phyloP scores from a whole-genome alignment of 1,140 invertebrate species.

The Dreissena polymorpha region DNA sequence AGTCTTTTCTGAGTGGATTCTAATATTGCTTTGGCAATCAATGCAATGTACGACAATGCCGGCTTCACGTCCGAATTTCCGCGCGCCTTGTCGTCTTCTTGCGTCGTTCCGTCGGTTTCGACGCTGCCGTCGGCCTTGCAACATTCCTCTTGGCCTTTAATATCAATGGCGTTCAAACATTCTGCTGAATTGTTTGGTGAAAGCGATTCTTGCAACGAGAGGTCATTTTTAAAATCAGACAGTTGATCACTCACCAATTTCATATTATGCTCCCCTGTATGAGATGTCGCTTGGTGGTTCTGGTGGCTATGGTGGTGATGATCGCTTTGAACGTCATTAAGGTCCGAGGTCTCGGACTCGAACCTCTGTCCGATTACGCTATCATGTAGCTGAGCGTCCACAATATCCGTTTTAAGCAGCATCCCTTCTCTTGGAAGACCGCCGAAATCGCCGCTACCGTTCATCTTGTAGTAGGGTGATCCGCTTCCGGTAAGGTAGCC shows the following conservation, averaged over 20 bases:
- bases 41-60: slow-evolving; percentile 74
- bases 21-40: slow-evolving; percentile 75
- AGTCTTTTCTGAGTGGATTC: slow-evolving; percentile 70
- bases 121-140: slow-evolving; percentile 35
- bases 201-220: slow-evolving; percentile 47
- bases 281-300: background rate
- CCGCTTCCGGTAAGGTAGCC: slow-evolving; percentile 63
- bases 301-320: slow-evolving; percentile 11
- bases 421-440: slow-evolving; percentile 43
- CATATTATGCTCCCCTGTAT: slow-evolving; percentile 3
- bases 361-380: slow-evolving; percentile 46
- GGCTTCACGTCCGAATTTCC: slow-evolving; percentile 71
- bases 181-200: slow-evolving; percentile 45
- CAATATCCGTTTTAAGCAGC: slow-evolving; percentile 57
- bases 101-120: slow-evolving; percentile 39
- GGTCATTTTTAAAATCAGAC: slow-evolving; percentile 59
- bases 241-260: slow-evolving; percentile 56
- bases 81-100: slow-evolving; percentile 60
- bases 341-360: slow-evolving; percentile 51
- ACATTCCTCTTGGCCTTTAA: slow-evolving; percentile 36
- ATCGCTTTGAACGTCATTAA: slow-evolving; percentile 32
- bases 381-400: slow-evolving; percentile 49
- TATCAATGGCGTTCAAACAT: slow-evolving; percentile 39
- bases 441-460: slow-evolving; percentile 34
- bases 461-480: slow-evolving; percentile 65